Evolutionary conservation across 2,113 vertebrate species (phyloP), one percentile per base, ranked within the genome.

Genomic region (Thunnus thynnus): DNA sequence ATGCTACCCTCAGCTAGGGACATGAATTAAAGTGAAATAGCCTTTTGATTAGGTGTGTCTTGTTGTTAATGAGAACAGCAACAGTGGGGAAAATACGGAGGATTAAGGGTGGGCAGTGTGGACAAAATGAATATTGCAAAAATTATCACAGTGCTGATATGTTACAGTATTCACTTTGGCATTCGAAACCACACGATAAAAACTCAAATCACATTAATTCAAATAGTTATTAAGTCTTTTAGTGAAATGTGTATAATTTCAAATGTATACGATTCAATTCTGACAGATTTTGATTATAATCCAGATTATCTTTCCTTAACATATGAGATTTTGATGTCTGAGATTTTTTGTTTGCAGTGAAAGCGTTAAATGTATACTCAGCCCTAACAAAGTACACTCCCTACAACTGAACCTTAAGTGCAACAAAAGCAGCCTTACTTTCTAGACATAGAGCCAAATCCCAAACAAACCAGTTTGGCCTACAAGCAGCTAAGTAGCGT

Each of bases 11-110:
- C 66, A 55, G 64, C 79, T 57, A 47, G 11, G 80, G 67, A 68
- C 27, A 18, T 36, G 14, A 76, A 80, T 63, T 60, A 73, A 72
- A 80, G 75, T n/a, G 30, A 51, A 91, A 56, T 69, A 71, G 69
- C 41, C 61, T 79, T 78, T 83, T 84, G 68, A 66, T 62, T 11
- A 27, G 20, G n/a, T 30, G 22, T 70, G 62, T 65, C 41, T 13
- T 44, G 46, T 36, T 13, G 18, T 54, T 25, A 72, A 58, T 55
- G 55, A 77, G 13, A 63, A 54, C 6, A 61, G 32, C 10, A 82
- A 16, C 50, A 32, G 3, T 22, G 58, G 74, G 27, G 70, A 25
- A 30, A 41, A 60, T 55, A 63, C 16, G 48, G 60, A 41, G 18
- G 11, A 67, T 22, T 44, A 60, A 47, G 44, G 69, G 25, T 25